Evolutionary conservation across 2,113 vertebrate species (phyloP), one percentile per base, ranked within the genome.

Genomic region (Hyperopisus bebe): DNA sequence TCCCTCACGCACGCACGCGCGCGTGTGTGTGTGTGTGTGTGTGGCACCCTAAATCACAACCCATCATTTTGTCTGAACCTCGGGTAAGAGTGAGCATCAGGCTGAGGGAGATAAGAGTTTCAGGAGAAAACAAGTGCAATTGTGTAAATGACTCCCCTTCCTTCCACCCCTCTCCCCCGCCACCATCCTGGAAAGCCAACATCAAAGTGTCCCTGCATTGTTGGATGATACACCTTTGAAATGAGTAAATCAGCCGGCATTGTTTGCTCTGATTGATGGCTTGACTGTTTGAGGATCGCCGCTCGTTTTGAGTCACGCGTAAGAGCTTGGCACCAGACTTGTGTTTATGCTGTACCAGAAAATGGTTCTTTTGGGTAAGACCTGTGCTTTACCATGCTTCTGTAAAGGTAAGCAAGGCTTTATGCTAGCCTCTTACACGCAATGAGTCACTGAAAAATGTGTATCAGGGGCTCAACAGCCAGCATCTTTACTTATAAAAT

Each of bases 191-290:
- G 6, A 87, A 58, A 55, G 31, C 50, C 31, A 21, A 35, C 87
- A 42, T 39, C 51, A 44, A 50, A 88, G 53, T 66, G 31, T 39
- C 24, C 27, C 55, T 35, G 31, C 19, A 13, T 55, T 86, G n/a
- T 53, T 13, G 27, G 50, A 88, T 42, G 53, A 39, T 10, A 5
- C 55, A 62, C 87, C 19, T 44, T 35, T 51, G 35, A 88, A 66
- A 44, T 66, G 87, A 88, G 55, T 62, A 42, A 88, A 62, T 66
- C 87, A 53, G 51, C 86, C 35, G 7, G 19, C 21, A 46, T 88
- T 58, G 87, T 88, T 66, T 58, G 31, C 21, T 44, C 21, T n/a
- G 55, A 88, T n/a, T 50, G 87, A 88, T 88, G 51, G 87, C 53
- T 66, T 62, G 53, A 44, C 53, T 55, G 53, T 46, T 62, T 42